These are phyloP conservation scores for Formica selysi DNA, from an alignment of 1,140 invertebrate genomes.

Conservation along the genomic window DNA sequence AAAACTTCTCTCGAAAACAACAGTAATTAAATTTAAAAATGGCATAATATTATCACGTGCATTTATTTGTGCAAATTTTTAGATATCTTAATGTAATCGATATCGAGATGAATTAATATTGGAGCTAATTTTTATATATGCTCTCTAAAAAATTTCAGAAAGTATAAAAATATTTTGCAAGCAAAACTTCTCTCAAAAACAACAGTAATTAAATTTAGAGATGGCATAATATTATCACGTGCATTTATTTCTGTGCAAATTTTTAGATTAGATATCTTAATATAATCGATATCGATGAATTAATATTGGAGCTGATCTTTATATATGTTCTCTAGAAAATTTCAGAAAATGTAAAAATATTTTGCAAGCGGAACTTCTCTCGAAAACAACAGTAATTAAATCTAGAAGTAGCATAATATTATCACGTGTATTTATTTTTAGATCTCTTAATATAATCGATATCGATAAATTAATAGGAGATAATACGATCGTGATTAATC, in stretches of 20 bases:
- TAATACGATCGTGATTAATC: not conserved
- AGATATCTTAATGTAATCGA: too few species aligned
- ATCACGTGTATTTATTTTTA: not conserved
- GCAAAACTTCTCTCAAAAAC: not conserved
- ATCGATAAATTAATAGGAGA: not conserved
- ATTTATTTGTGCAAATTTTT: too few species aligned
- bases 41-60: too few species aligned
- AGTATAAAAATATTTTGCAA: too few species aligned
- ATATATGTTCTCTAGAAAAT: not conserved
- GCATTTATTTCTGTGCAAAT: not conserved
- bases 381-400: not conserved
- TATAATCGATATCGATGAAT: not conserved
- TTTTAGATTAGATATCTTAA: not conserved
- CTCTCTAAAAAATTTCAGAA: too few species aligned
- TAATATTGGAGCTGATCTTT: not conserved
- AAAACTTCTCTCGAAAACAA: too few species aligned
- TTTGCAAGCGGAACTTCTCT: not conserved
- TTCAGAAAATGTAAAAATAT: not conserved
- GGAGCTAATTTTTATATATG: too few species aligned
- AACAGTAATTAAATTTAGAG: not conserved
- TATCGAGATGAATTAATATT: too few species aligned
- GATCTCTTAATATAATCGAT: not conserved
- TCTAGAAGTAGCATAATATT: not conserved
- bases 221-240: not conserved
- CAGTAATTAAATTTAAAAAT: too few species aligned